Conservation (phyloP, 30 jellyfish, hydroid and myxozoan species). For the Cassiopea andromeda region DNA sequence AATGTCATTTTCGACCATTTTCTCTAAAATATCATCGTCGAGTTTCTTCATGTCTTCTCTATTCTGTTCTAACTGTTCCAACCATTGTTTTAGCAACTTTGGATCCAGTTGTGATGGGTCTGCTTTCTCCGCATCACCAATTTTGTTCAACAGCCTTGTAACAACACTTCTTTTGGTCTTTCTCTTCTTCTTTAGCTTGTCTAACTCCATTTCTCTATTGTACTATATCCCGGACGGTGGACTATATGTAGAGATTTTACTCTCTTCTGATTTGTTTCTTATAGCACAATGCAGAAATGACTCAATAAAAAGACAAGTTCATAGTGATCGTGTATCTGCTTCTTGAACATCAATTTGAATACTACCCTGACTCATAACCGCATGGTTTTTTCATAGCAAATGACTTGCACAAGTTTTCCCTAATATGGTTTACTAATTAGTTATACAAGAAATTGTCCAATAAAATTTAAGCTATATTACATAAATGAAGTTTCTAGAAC, state of each 20-base stretch:
- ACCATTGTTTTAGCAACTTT: too few relatives aligned
- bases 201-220: too few relatives aligned
- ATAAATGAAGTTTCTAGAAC: background rate
- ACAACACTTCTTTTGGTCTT: too few relatives aligned
- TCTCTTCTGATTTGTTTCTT: background rate
- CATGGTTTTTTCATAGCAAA: background rate
- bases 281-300: background rate
- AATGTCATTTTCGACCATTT: too few relatives aligned
- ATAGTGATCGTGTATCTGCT: background rate
- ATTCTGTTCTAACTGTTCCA: too few relatives aligned
- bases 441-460: background rate
- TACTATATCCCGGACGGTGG: too few relatives aligned
- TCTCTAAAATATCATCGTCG: too few relatives aligned
- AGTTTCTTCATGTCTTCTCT: too few relatives aligned
- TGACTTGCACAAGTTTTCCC: background rate
- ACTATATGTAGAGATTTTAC: background rate
- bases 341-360: background rate
- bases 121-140: too few relatives aligned
- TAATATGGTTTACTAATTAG: background rate
- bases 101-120: too few relatives aligned
- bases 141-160: too few relatives aligned
- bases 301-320: background rate
- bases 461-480: background rate
- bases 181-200: too few relatives aligned
- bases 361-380: background rate